Base-by-base conservation (phyloP, 1,140 invertebrate species). In the Pseudomyrmex sp. region DNA sequence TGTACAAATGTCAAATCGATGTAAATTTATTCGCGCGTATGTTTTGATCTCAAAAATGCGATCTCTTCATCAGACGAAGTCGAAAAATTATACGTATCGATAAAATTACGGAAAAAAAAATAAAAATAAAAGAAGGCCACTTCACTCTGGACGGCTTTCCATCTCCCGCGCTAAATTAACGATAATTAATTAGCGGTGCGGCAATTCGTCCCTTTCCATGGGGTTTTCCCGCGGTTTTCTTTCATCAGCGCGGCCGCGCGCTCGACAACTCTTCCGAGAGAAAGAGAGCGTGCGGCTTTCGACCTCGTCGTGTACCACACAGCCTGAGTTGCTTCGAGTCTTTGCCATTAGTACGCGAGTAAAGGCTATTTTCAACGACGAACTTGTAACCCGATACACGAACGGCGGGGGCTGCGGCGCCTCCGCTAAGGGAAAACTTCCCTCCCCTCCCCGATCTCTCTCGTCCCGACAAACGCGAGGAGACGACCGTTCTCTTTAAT, bases 291-390 rank as follows among this genome's bases (percentile, higher is more conserved):
- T 35, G 46, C 50, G 69, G 82, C 69, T 82, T 85, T 76, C 77
- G 70, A 75, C 61, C 76, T 69, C 73, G 59, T 69, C 63, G 76
- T 73, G 62, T 85, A 70, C 75, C 62, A 35, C 35, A 35, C 54
- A 35, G 70, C 52, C 59, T 23, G 74, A 86, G 82, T 89, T 88
- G 83, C 89, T 86, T 82, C 62, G 59, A 88, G 89, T 84, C 87
- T 88, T 61, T 69, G 65, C 77, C 84, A 66, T 76, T 86, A 73
- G 75, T 84, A 89, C 82, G 66, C 72, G 68, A 77, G 76, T 84
- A 82, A 88, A 82, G 86, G 89, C 88, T 90, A 90, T 90, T 90
- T 90, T 90, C 89, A 90, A 84, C 88, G 65, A 82, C 82, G 72
- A 88, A 88, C 84, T 77, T 76, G 88, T 88, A 90, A 88, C 84